Evolutionary conservation across 1,140 invertebrate species (phyloP), one percentile per base, ranked within the genome.

Genomic region (Diabrotica virgifera): DNA sequence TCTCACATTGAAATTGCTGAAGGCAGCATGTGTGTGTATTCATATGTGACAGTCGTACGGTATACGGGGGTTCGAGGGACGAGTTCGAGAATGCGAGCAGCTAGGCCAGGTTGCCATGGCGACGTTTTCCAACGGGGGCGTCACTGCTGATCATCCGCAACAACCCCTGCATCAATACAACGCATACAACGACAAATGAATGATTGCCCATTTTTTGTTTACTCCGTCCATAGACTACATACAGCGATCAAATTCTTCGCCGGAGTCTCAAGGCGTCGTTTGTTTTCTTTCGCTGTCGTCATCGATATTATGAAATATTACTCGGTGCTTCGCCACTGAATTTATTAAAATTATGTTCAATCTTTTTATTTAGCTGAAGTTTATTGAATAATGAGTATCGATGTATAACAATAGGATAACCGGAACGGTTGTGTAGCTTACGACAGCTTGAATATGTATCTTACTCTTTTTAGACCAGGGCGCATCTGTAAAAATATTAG

Each of bases 21-120:
- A 55, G 61, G 52, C 61, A 58, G 61, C 60, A 60, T 63, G 61
- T 67, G 40, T 46, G 65, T 62, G 50, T 67, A 51, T 71, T 71
- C 70, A 71, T 71, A 71, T 71, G 70, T 69, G 70, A 71, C 68
- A 71, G 62, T 67, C 67, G 54, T 62, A 66, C 46, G 66, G 60
- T 67, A 64, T 53, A 40, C 46, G 51, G 14, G 63, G 53, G 40
- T 46, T 59, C 38, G 50, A 56, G 52, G 46, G 65, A 36, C 60
- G 60, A 54, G 58, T 51, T 55, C 37, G 52, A 62, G 13, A 40
- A 46, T 36, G 24, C 59, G 40, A 60, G 58, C 10, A 59, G 50
- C 59, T 60, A 60, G 59, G 46, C 40, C 40, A 50, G 36, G 70
- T 71, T 62, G 51, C 65, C 63, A 71, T 71, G 59, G 51, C 67